Percentiles rank a stretch among this genome's conserved stretches.
phyloP scores from a whole-genome alignment of 2,888 invertebrate species.

The Schizaphis graminum region DNA sequence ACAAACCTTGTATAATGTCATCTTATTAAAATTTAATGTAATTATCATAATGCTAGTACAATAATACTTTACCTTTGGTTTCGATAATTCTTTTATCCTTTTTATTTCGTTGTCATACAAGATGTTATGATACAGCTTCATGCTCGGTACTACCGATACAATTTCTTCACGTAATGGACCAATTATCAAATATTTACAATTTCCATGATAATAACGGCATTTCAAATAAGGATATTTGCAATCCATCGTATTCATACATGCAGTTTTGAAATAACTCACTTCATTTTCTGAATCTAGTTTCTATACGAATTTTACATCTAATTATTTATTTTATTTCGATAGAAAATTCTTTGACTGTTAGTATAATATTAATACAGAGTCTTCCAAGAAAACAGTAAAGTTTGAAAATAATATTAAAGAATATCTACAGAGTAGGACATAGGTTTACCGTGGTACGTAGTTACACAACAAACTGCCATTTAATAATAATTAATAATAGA shows the following conservation, averaged over 20 bases:
- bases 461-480: no score
- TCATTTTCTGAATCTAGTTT: neutral
- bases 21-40: neutral
- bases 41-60: neutral
- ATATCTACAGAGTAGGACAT: no score
- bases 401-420: neutral
- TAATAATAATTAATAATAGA: no score
- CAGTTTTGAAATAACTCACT: constrained; percentile 9
- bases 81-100: constrained; percentile 23
- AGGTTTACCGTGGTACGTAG: no score
- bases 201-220: constrained; percentile 6
- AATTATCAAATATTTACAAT: neutral
- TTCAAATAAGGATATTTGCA: neutral
- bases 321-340: neutral
- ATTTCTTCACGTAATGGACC: constrained; percentile 41
- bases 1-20: neutral
- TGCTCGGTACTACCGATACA: neutral
- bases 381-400: neutral
- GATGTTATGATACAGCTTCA: constrained; percentile 25
- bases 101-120: constrained; percentile 34
- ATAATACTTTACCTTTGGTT: constrained; percentile 33
- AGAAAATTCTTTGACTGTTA: neutral
- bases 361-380: neutral
- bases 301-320: neutral
- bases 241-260: neutral